A percentile compares a stretch with the other conserved stretches of the same genome.
These are phyloP conservation scores for Apocheima hispidaria DNA, from an alignment of 2,888 invertebrate genomes.

Conservation along the genomic window DNA sequence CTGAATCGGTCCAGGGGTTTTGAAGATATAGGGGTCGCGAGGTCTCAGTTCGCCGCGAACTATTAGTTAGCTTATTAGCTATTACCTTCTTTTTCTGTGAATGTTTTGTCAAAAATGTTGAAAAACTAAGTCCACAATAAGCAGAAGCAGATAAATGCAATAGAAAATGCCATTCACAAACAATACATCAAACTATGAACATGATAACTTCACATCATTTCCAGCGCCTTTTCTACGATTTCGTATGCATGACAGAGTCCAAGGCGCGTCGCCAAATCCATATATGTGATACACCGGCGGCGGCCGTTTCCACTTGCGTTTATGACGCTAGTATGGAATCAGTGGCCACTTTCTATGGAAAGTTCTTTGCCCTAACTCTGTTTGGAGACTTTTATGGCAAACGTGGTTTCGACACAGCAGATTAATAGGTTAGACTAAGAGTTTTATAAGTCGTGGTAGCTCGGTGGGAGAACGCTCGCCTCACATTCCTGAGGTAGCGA, in stretches of 20 bases:
- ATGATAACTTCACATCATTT: slow-evolving; percentile 13
- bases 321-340: slow-evolving; percentile 45
- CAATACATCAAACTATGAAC: slow-evolving; percentile 21
- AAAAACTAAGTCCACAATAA: not conserved
- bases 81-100: too few relatives aligned
- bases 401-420: slow-evolving; percentile 27
- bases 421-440: slow-evolving; percentile 1
- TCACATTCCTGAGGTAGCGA: too few relatives aligned
- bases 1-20: too few relatives aligned
- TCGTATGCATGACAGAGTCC: slow-evolving; percentile 63
- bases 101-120: too few relatives aligned
- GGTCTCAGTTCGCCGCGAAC: too few relatives aligned
- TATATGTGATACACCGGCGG: slow-evolving; percentile 58
- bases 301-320: slow-evolving; percentile 21
- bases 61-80: too few relatives aligned
- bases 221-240: slow-evolving; percentile 53
- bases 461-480: too few relatives aligned
- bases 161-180: slow-evolving; percentile 19
- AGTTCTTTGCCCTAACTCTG: slow-evolving; percentile 46
- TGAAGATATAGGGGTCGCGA: too few relatives aligned
- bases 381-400: slow-evolving; percentile 27
- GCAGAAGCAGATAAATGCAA: not conserved
- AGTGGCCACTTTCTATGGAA: slow-evolving; percentile 48
- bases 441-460: too few relatives aligned
- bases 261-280: slow-evolving; percentile 58